Evolutionary conservation across 2,797 vertebrate genomes (phyloP), one percentile per base, ranked within the genome.

Genomic region (Rhabdomys pumilio): DNA sequence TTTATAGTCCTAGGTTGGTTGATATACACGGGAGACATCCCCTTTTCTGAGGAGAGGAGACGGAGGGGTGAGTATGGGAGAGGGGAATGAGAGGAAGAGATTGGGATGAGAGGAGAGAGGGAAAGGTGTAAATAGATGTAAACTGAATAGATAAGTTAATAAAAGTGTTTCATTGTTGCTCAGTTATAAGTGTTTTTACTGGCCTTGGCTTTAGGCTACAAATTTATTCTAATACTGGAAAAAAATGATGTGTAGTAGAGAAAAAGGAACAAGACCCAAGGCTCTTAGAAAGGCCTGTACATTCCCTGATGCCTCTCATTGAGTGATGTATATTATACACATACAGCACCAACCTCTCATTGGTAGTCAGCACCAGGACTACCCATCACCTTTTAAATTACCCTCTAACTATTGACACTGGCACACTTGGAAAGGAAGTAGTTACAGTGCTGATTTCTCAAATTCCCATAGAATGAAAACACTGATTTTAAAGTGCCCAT

Each of bases 241-340:
- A 65, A 34, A n/a, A 47, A 4, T 14, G 12, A 14, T 24, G 7
- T 47, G 12, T 47, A n/a, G 2, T 31, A 89, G 10, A 34, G 2
- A 47, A 31, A 13, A 57, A 20, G 3, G 10, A 19, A 31, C 5
- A 59, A 41, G 26, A 50, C 9, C 15, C 19, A 29, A 11, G 5
- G 2, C 3, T 75, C 0, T 59, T 11, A 47, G 20, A 61, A 61
- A 34, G 61, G 20, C 5, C 72, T 29, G 29, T 44, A 4, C 5
- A n/a, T 4, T 1, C 26, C 11, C 38, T 10, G 3, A 19, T 15
- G 4, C 11, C 29, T 20, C 69, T 24, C 22, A 34, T 1, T 73
- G 6, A 0, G 0, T 19, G 29, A 57, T 61, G 1, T 53, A 4
- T 2, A 61, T 17, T 15, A 34, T 76, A 24, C 5, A 59, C 9